Evolutionary conservation across 2,888 invertebrate species (phyloP), one percentile per base, ranked within the genome.

Genomic region (Lottia scabra): DNA sequence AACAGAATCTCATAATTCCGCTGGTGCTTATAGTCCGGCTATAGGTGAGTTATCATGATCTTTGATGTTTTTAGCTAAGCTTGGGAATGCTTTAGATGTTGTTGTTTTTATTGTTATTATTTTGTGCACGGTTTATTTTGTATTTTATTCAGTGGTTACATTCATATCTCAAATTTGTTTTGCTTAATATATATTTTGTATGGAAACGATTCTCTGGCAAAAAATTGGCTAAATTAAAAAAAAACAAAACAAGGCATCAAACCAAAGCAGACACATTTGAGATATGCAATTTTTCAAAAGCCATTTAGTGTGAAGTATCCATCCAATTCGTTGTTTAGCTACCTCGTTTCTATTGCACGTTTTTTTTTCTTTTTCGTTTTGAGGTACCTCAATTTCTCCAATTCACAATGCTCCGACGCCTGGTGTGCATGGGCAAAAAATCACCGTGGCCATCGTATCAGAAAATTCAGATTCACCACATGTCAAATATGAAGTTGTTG

Each of bases 11-110:
- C 70, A 75, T 48, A 72, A 70, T 23, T 66, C 72, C 8, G 75
- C 75, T 16, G 72, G 72, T 43, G 75, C 72, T 27, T 75, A 72
- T 65, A 75, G 72, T 4, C 75, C 75, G 6, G 65, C 72, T 27
- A 48, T 75, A 70, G 75, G 75, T 75, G 45, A 67, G 75, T 64
- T 12, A 27, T 38, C 30, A 2, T 4, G 10, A 10, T 5, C 8
- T 38, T 38, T 38, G 1, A 8, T 4, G 5, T 38, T 38, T 38
- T 38, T 38, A 8, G 38, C 38, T 8, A 30, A 38, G 38, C 38
- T 38, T 38, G 38, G 38, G 38, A 38, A 5, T 38, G 38, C 38
- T 38, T 38, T 38, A 38, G 38, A 6, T 38, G 38, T 38, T 38
- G 38, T 38, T 38, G 5, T 38, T 30, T 2, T 4, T 38, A 38